Base-by-base conservation (phyloP, 2,888 invertebrate species). In the Heteropelma amictum region DNA sequence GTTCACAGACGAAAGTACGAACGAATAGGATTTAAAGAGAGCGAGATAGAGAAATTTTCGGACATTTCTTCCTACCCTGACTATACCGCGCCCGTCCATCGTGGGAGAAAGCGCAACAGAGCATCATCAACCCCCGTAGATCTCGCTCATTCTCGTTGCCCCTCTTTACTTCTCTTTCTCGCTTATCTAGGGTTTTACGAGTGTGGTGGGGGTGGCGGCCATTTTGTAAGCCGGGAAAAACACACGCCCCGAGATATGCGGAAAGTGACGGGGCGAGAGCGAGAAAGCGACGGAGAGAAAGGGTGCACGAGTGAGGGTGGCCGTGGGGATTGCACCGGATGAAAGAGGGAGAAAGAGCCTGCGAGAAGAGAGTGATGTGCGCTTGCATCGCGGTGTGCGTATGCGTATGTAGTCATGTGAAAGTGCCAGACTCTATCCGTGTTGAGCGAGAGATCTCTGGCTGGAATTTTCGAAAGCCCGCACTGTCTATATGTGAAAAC, bases 221-320 rank as follows among this genome's bases (percentile, higher is more conserved):
- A 89, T 89, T 89, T 89, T 89, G 88, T 82, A 81, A 87, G 85
- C 83, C 81, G 85, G 84, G 88, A 88, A 89, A 89, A 89, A 89
- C 88, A 88, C 84, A 86, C 87, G 85, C 87, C 88, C 86, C 86
- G 87, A 86, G 84, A 87, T 85, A 84, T 78, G 81, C 82, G 76
- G 81, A 78, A 83, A 83, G 77, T 33, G 65, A 42, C n/a, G n/a
- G 51, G 14, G 45, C 14, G 30, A 26, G 54, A 51, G 67, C 33
- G 74, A 72, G 72, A 72, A 54, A 70, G 45, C 51, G 72, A 53
- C 58, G 47, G 63, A 63, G 75, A 53, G 72, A 71, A 58, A 68
- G 71, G 72, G 63, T 64, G 58, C 56, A 61, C 26, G 58, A 54
- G 68, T 38, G 54, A 40, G 64, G 54, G 19, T 53, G 40, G 51